Conservation (phyloP, 2,797 vertebrate species). For the Hybognathus amarus region DNA sequence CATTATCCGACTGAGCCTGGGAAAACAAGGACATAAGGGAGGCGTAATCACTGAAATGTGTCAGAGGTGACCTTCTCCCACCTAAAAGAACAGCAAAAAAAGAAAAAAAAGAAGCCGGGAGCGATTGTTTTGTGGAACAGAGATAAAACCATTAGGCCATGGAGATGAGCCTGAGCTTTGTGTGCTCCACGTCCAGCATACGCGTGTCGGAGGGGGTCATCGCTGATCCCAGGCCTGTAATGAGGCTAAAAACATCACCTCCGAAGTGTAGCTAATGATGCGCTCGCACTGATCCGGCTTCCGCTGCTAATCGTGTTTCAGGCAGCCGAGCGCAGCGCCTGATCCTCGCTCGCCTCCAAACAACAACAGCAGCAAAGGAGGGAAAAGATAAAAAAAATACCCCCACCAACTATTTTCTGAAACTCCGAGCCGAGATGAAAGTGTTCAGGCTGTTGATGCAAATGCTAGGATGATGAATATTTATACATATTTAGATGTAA, state of each 20-base stretch:
- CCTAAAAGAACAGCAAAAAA: slow-evolving; percentile 14
- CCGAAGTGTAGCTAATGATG: slow-evolving; percentile 36
- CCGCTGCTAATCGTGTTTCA: slow-evolving; percentile 36
- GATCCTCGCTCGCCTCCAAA: slow-evolving; percentile 26
- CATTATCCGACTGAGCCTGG: neutral
- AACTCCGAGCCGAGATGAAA: slow-evolving; percentile 67
- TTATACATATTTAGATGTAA: slow-evolving; percentile 67
- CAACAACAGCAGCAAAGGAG: slow-evolving; percentile 42
- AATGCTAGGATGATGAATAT: slow-evolving; percentile 71
- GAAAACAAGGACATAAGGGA: slow-evolving; percentile 17
- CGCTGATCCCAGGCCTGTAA: slow-evolving; percentile 41
- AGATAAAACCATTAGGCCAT: slow-evolving; percentile 41
- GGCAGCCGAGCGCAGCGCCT: slow-evolving; percentile 9
- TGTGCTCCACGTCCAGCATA: slow-evolving; percentile 25
- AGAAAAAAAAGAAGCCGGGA: slow-evolving; percentile 20
- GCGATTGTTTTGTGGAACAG: slow-evolving; percentile 39
- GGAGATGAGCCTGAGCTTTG: slow-evolving; percentile 18
- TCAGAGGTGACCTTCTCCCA: slow-evolving; percentile 35
- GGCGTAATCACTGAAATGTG: slow-evolving; percentile 29
- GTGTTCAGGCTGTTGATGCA: slow-evolving; percentile 68
- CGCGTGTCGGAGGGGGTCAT: slow-evolving; percentile 31
- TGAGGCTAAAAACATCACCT: slow-evolving; percentile 54
- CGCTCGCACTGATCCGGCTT: slow-evolving; percentile 25
- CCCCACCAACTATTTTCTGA: slow-evolving; percentile 46
- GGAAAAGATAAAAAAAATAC: slow-evolving; percentile 17